Conservation (phyloP, 2,888 invertebrate species). For the Exocentrus adspersus region DNA sequence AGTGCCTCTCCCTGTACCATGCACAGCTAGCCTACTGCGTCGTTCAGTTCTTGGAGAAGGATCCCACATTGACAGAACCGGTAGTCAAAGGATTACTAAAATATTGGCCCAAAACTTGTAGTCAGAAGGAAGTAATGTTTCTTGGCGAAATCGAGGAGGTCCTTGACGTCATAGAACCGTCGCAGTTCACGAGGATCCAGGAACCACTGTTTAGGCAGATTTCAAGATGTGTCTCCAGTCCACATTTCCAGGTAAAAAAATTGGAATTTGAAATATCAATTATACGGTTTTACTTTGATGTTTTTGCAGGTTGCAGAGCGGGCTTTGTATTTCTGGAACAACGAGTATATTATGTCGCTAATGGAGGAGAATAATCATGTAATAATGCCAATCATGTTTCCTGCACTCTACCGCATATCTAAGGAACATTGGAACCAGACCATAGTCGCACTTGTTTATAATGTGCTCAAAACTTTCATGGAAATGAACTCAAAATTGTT, state of each 20-base stretch:
- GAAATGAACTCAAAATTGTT: conserved; percentile 99
- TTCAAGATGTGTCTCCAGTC: conserved; percentile 98
- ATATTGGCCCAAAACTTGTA: conserved; percentile 99
- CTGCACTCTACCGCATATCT: conserved; percentile 97
- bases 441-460: conserved; percentile 98
- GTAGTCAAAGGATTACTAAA: conserved; percentile 94
- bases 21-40: conserved; percentile 98
- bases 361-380: conserved; percentile 98
- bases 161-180: conserved; percentile 98
- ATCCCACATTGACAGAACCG: conserved; percentile 93
- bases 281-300: too few species aligned
- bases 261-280: too few species aligned
- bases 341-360: conserved; percentile 99
- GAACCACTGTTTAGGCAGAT: conserved; percentile 98
- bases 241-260: conserved; percentile 99
- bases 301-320: conserved; percentile 91
- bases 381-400: conserved; percentile 99
- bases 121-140: conserved; percentile 99
- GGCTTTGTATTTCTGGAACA: conserved; percentile 99
- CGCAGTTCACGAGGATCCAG: conserved; percentile 98
- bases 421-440: conserved; percentile 99
- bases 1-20: conserved; percentile 95
- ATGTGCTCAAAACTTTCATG: conserved; percentile 99
- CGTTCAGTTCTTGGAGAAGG: conserved; percentile 95
- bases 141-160: conserved; percentile 99